These are phyloP conservation scores for Amblyopsis rosae DNA, from an alignment of 2,113 vertebrate genomes.

Conservation along the genomic window DNA sequence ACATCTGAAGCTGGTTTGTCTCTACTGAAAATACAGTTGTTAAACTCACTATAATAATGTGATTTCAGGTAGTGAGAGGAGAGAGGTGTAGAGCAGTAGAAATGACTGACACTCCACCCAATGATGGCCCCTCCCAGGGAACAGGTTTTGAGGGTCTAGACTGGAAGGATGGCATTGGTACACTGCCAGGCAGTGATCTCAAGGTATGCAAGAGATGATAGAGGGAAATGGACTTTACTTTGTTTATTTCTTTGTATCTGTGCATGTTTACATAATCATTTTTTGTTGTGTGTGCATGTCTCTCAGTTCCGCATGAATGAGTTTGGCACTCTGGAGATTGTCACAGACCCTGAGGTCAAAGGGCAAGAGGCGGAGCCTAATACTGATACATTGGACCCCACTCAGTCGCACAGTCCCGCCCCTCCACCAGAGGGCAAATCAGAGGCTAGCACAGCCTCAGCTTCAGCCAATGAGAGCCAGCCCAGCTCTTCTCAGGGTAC, in stretches of 20 bases:
- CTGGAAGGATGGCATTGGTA: conserved; percentile 97
- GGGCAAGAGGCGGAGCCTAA: conserved; percentile 55
- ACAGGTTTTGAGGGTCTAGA: conserved; percentile 97
- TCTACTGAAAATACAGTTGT: not conserved
- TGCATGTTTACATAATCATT: not conserved
- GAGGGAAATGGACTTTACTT: not conserved
- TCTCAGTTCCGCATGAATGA: conserved; percentile 94
- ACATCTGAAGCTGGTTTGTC: not conserved
- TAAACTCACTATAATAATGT: not conserved
- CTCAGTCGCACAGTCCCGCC: conserved; percentile 68
- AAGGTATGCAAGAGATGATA: conserved; percentile 74
- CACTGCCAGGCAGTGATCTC: conserved; percentile 93
- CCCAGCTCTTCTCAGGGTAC: conserved; percentile 56
- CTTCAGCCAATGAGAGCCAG: conserved; percentile 43
- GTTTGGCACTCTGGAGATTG: conserved; percentile 94
- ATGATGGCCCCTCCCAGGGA: conserved; percentile 73
- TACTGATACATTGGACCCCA: conserved; percentile 53
- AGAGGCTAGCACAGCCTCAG: conserved; percentile 33
- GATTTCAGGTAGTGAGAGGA: conserved; percentile 41
- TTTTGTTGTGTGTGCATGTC: conserved; percentile 1
- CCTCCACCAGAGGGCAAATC: conserved; percentile 70
- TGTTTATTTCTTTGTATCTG: conserved; percentile 5
- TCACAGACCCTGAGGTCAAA: conserved; percentile 88
- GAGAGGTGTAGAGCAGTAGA: conserved; percentile 45
- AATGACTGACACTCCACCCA: conserved; percentile 79